These are phyloP conservation scores for Crocidura indochinensis DNA, from an alignment of 2,797 vertebrate species.

Conservation along the genomic window DNA sequence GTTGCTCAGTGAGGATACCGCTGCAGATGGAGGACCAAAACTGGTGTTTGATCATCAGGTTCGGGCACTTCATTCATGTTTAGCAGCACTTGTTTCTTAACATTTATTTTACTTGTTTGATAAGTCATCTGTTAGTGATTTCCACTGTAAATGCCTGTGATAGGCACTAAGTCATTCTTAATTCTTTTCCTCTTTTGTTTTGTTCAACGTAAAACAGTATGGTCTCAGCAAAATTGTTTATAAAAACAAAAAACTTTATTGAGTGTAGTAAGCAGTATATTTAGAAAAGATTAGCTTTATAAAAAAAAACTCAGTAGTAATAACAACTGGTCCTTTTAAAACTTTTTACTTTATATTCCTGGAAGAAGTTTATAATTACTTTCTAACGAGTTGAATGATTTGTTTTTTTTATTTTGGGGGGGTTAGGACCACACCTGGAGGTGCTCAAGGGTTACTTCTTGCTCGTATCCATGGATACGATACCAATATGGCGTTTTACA, in stretches of 20 bases:
- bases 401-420: too few relatives aligned
- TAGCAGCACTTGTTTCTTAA: neutral
- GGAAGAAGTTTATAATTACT: slow-evolving; percentile 61
- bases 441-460: too few relatives aligned
- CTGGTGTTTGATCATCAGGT: slow-evolving; percentile 99
- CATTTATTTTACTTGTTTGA: neutral
- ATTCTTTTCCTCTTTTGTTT: slow-evolving; percentile 22
- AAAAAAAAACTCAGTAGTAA: slow-evolving; percentile 2
- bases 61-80: slow-evolving; percentile 67
- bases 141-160: neutral
- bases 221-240: slow-evolving; percentile 32
- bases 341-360: slow-evolving; percentile 48
- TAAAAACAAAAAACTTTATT: slow-evolving; percentile 12
- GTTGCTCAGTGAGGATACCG: slow-evolving; percentile 98
- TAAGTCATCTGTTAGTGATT: slow-evolving; percentile 36
- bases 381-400: slow-evolving; percentile 42
- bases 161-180: slow-evolving; percentile 38
- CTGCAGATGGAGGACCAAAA: slow-evolving; percentile 97
- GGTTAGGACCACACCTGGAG: too few relatives aligned
- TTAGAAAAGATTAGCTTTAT: slow-evolving; percentile 60
- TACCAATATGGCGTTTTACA: too few relatives aligned
- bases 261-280: slow-evolving; percentile 5
- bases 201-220: slow-evolving; percentile 42
- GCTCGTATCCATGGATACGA: too few relatives aligned
- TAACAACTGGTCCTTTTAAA: slow-evolving; percentile 50